These are phyloP conservation scores for Oegoconia quadripuncta DNA, from an alignment of 2,888 invertebrate genomes.

Conservation along the genomic window DNA sequence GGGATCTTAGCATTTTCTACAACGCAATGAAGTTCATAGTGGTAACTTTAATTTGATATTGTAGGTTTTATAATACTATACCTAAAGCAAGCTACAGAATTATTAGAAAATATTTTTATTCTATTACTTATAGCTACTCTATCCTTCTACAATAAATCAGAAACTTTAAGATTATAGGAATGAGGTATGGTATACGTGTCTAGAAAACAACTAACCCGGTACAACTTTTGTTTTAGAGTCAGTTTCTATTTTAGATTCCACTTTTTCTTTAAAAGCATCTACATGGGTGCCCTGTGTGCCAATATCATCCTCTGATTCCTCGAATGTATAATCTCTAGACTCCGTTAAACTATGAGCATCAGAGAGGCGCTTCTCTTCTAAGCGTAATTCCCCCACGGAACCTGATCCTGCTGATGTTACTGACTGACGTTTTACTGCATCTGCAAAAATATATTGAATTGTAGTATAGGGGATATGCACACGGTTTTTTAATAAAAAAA, in stretches of 20 bases:
- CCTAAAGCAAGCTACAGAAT: too few relatives aligned
- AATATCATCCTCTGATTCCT: conserved; percentile 75
- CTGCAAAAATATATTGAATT: conserved; percentile 45
- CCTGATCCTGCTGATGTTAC: conserved; percentile 70
- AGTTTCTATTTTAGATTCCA: conserved; percentile 45
- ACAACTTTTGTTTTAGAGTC: conserved; percentile 40
- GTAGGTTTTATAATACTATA: too few relatives aligned
- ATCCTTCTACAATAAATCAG: neutral
- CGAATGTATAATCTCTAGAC: conserved; percentile 73
- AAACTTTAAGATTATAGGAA: neutral
- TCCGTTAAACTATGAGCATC: conserved; percentile 74
- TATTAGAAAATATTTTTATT: too few relatives aligned
- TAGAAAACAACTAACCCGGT: conserved; percentile 33
- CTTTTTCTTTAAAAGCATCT: conserved; percentile 50
- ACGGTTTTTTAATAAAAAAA: conserved; percentile 1
- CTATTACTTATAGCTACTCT: too few relatives aligned
- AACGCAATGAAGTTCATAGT: too few relatives aligned
- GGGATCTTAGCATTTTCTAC: too few relatives aligned
- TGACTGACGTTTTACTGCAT: conserved; percentile 59
- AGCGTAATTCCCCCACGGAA: conserved; percentile 59
- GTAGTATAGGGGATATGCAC: too few relatives aligned
- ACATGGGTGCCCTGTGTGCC: conserved; percentile 66
- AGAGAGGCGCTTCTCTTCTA: conserved; percentile 70
- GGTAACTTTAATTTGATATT: too few relatives aligned
- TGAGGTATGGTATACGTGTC: too few relatives aligned